Evolutionary conservation across 2,797 vertebrate species (phyloP).

Genomic region (Bryconaethiops microstoma): DNA sequence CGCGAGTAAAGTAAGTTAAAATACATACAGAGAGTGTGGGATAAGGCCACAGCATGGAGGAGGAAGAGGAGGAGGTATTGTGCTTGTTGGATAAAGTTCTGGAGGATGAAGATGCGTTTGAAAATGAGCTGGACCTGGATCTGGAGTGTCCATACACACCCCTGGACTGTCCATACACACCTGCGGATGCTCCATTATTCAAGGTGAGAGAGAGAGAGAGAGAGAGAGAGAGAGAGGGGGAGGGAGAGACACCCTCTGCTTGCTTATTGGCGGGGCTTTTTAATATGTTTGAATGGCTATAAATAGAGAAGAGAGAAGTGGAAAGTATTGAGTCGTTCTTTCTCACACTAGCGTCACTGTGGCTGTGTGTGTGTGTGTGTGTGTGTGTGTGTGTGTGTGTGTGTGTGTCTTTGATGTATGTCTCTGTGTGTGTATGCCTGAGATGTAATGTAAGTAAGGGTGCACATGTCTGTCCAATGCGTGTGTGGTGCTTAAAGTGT

Average conservation of each 20-base stretch:
- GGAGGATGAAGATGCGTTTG: slow-evolving; percentile 87
- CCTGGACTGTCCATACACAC: slow-evolving; percentile 49
- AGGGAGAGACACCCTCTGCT: slow-evolving; percentile 29
- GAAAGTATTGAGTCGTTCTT: slow-evolving; percentile 59
- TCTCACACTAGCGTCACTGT: slow-evolving; percentile 49
- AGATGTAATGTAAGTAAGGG: too few relatives aligned
- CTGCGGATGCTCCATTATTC: slow-evolving; percentile 56
- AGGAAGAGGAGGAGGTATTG: slow-evolving; percentile 94
- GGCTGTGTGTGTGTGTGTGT: slow-evolving; percentile 8
- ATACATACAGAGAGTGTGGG: slow-evolving; percentile 13
- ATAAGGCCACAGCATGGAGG: slow-evolving; percentile 77
- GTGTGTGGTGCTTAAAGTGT: too few relatives aligned
- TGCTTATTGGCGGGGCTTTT: slow-evolving; percentile 35
- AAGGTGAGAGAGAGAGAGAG: slow-evolving; percentile 72
- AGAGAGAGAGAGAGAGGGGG: not conserved
- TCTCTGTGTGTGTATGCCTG: too few relatives aligned
- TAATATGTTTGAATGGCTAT: slow-evolving; percentile 49
- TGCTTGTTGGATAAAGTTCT: slow-evolving; percentile 92
- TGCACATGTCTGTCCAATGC: too few relatives aligned
- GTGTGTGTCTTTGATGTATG: too few relatives aligned
- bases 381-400: not conserved
- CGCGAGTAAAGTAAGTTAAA: slow-evolving; percentile 67
- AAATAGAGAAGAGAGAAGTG: slow-evolving; percentile 58
- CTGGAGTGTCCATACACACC: slow-evolving; percentile 80
- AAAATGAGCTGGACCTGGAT: slow-evolving; percentile 85